Base-by-base conservation (phyloP, 2,113 vertebrate genomes). In the Saguinus midas region DNA sequence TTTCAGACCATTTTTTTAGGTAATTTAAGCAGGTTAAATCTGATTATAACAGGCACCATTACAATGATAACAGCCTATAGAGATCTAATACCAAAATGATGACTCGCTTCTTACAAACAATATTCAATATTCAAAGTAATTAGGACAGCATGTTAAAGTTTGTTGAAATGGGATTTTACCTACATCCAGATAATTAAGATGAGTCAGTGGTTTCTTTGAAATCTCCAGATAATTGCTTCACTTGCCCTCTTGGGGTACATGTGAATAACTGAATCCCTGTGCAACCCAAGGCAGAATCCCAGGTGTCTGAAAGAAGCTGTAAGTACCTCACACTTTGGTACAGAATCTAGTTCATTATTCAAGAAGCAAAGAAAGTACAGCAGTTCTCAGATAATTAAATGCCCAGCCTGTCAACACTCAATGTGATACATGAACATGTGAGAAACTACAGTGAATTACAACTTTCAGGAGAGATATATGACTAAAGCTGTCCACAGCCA, bases 131-230 rank as follows among this genome's bases (percentile, higher is more conserved):
- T 76, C 80, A 90, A 89, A 92, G 68, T 80, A 96, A 97, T 96
- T 76, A 97, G 43, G 48, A 90, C 4, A 57, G 55, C 58, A 17
- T 37, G 43, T 86, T 85, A 76, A 96, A 94, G 87, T 96, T 92
- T 76, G 83, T 93, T 89, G 83, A 97, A 95, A 96, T 66, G 76
- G 45, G 70, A 75, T 96, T 97, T 95, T 96, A 91, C 79, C 45
- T 95, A 81, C 78, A 92, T 58, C 61, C 37, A 90, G 80, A 94
- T 97, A 97, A 97, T 97, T 96, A 96, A 95, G 92, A 87, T 92
- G 92, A 97, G 96, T 97, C 83, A 73, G 95, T 97, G 50, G 76
- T 95, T 97, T 94, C 95, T 61, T 35, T 64, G 58, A 94, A 93
- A 52, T 92, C 94, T 95, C 92, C 84, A 87, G 92, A 68, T 80